Base-by-base conservation (phyloP, 2,797 vertebrate species). In the Chelidonichthys spinosus region DNA sequence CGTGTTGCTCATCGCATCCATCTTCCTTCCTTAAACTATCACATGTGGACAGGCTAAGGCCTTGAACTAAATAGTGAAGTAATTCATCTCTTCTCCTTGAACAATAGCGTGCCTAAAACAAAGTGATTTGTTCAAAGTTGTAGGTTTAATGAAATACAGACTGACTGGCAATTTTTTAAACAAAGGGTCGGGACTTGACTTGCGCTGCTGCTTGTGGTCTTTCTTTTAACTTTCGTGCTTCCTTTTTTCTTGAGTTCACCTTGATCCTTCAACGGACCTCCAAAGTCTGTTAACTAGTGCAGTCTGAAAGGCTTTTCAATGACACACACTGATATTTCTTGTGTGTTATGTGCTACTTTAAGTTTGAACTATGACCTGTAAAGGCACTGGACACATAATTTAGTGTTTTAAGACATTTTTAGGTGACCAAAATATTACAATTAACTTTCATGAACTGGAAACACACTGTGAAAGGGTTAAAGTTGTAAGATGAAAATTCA, bases 1-100 rank as follows among this genome's bases (percentile, higher is more conserved):
- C 86, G 77, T 87, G 76, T 79, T 78, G 70, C 81, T 89, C 78
- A 60, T 87, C 82, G 80, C 82, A 82, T 89, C 78, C 74, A 75
- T 89, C 89, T 87, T 74, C 63, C 69, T 72, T 87, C 62, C 58
- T 79, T 67, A 71, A 85, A 62, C 79, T 74, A 78, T 86, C 87
- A 81, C 84, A 89, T 84, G 76, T 79, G 63, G 47, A 82, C 65
- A 55, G 50, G 14, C 66, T 17, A 40, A 61, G 65, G 50, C 71
- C 81, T 33, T 61, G 59, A 75, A 66, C 69, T 78, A 74, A 66
- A 78, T 53, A 46, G 37, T 35, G 43, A 74, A 81, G 79, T 67
- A 54, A 69, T 73, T 46, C 54, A 69, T 84, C 70, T 44, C 14
- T 35, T 67, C 32, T 68, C 58, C 53, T 65, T 79, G 56, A 87